Conservation (phyloP, 2,797 vertebrate genomes). For the Takifugu ocellatus region DNA sequence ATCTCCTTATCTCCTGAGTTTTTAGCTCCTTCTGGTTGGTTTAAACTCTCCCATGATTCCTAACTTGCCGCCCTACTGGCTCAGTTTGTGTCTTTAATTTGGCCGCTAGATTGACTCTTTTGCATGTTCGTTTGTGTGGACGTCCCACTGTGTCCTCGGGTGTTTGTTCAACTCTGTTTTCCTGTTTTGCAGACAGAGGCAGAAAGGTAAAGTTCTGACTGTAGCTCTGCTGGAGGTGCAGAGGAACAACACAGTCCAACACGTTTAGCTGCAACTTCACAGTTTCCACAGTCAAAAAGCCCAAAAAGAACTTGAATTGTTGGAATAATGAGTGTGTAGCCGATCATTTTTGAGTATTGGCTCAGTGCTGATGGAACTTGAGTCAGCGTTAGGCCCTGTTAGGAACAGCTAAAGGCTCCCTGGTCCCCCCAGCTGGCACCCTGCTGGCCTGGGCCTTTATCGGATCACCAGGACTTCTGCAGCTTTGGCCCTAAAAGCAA, state of each 20-base stretch:
- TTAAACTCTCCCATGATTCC: constrained; percentile 13
- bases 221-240: too few relatives aligned
- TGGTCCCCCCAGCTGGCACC: constrained; percentile 48
- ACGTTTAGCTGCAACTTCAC: constrained; percentile 19
- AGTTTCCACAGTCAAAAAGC: constrained; percentile 1
- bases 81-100: constrained; percentile 19
- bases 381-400: too few relatives aligned
- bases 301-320: too few relatives aligned
- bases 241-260: too few relatives aligned
- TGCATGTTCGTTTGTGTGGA: constrained; percentile 34
- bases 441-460: constrained; percentile 11
- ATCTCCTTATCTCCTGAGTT: too few relatives aligned
- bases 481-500: not conserved
- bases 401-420: too few relatives aligned
- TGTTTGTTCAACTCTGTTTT: constrained; percentile 24
- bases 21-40: not conserved
- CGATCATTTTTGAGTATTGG: too few relatives aligned
- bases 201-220: constrained; percentile 39
- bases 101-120: constrained; percentile 16
- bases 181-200: constrained; percentile 45
- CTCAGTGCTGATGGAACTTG: too few relatives aligned
- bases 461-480: constrained; percentile 7
- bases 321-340: too few relatives aligned
- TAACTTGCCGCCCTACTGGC: constrained; percentile 11
- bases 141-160: constrained; percentile 20